Evolutionary conservation across 1,140 invertebrate species (phyloP).

Genomic region (Rhagoletis pomonella): DNA sequence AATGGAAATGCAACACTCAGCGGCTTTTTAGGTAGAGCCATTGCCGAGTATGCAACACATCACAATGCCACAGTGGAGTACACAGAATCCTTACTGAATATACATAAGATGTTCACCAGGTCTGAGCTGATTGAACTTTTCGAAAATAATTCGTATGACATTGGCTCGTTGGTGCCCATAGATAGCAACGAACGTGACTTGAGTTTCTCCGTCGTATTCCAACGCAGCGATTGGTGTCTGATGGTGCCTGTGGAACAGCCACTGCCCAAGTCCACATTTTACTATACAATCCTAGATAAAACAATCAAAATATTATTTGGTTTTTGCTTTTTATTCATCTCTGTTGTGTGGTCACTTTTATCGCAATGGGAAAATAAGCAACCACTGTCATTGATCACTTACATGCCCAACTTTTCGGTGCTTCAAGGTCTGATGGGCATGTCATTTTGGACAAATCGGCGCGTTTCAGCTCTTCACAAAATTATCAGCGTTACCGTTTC

Average conservation of each 20-base stretch:
- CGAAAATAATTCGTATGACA: neutral
- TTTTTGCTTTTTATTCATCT: neutral
- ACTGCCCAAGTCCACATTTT: neutral
- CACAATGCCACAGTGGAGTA: conserved; percentile 35
- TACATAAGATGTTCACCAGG: neutral
- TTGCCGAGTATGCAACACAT: neutral
- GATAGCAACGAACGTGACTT: neutral
- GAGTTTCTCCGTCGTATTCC: neutral
- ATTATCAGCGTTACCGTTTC: neutral
- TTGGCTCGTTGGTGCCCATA: neutral
- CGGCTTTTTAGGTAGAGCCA: conserved; percentile 5
- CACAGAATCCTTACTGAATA: neutral
- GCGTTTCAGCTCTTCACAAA: neutral
- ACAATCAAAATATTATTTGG: neutral
- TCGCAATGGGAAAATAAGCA: neutral
- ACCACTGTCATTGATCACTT: neutral
- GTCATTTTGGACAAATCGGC: neutral
- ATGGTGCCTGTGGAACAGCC: conserved; percentile 31
- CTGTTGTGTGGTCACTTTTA: neutral
- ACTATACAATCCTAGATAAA: neutral
- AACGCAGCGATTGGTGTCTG: conserved; percentile 8
- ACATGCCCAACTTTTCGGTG: neutral
- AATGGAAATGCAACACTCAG: neutral
- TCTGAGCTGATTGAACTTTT: neutral
- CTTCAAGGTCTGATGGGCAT: neutral